Evolutionary conservation across 2,888 invertebrate genomes (phyloP).

Genomic region (Tetranychus piercei): DNA sequence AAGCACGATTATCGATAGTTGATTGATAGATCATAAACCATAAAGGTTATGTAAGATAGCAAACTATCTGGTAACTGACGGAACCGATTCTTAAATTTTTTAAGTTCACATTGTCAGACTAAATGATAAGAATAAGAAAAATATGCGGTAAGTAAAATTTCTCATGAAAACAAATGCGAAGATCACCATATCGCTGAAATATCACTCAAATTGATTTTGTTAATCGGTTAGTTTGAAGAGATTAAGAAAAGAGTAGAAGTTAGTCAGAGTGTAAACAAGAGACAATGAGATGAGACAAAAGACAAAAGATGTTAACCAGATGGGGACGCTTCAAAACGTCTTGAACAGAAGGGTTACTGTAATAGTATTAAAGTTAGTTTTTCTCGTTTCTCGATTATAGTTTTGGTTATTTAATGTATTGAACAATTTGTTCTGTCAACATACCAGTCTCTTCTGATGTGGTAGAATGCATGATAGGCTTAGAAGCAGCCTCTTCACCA

Average conservation of each 20-base stretch:
- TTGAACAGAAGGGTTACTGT: not conserved
- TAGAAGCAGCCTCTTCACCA: slow-evolving; percentile 83
- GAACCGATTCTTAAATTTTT: too few species aligned
- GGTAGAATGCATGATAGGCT: slow-evolving; percentile 75
- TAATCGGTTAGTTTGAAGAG: not conserved
- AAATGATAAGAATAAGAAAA: not conserved
- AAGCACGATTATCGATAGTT: too few species aligned
- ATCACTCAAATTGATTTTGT: not conserved
- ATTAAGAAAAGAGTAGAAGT: not conserved
- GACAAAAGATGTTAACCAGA: not conserved
- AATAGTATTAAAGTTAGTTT: too few species aligned
- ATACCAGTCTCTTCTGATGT: slow-evolving; percentile 81
- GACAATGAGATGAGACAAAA: not conserved
- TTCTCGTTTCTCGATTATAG: too few species aligned
- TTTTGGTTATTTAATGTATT: too few species aligned
- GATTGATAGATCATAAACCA: too few species aligned
- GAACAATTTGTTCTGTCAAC: slow-evolving; percentile 31
- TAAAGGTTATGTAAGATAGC: too few species aligned
- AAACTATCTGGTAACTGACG: too few species aligned
- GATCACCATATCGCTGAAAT: not conserved
- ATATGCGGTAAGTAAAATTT: not conserved
- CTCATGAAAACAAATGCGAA: not conserved
- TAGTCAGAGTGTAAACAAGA: not conserved
- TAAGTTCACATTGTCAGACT: not conserved
- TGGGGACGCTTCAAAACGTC: not conserved